phyloP scores from a whole-genome alignment of 1,140 invertebrate species.

The Ptiloglossa arizonensis region DNA sequence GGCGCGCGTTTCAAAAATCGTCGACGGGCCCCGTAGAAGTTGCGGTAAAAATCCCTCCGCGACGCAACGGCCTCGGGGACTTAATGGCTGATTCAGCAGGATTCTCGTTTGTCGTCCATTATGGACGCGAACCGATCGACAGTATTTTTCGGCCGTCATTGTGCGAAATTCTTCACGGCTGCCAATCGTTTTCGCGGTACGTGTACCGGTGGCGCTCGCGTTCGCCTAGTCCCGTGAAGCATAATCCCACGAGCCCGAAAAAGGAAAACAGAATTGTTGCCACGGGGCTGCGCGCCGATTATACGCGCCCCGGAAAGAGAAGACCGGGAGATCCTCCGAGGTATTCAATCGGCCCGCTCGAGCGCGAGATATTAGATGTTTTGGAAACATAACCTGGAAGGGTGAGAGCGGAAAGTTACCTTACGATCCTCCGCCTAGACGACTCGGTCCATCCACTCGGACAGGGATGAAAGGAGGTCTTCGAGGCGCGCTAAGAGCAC shows the following conservation, averaged over 20 bases:
- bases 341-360: slow-evolving; percentile 68
- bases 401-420: slow-evolving; percentile 60
- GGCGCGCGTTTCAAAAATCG: slow-evolving; percentile 48
- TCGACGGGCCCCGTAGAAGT: slow-evolving; percentile 21
- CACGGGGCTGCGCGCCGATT: slow-evolving; percentile 60
- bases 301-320: slow-evolving; percentile 30
- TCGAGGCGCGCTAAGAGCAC: slow-evolving; percentile 24
- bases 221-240: neutral
- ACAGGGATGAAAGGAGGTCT: slow-evolving; percentile 32
- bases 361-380: slow-evolving; percentile 73
- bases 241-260: slow-evolving; percentile 8
- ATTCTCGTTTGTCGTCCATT: slow-evolving; percentile 64
- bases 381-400: slow-evolving; percentile 68
- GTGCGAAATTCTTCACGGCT: slow-evolving; percentile 77
- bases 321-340: slow-evolving; percentile 54
- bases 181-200: slow-evolving; percentile 65
- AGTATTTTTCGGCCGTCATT: slow-evolving; percentile 74
- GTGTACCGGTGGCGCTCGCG: too few species aligned
- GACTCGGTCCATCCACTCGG: slow-evolving; percentile 26
- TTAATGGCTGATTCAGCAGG: slow-evolving; percentile 65
- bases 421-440: slow-evolving; percentile 13
- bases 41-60: slow-evolving; percentile 43
- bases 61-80: slow-evolving; percentile 22
- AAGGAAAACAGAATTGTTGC: slow-evolving; percentile 65
- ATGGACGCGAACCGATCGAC: slow-evolving; percentile 73